A percentile compares a stretch with the other conserved stretches of the same genome.
These are phyloP conservation scores for Euzophera pinguis DNA, from an alignment of 2,888 invertebrate genomes.

Conservation along the genomic window DNA sequence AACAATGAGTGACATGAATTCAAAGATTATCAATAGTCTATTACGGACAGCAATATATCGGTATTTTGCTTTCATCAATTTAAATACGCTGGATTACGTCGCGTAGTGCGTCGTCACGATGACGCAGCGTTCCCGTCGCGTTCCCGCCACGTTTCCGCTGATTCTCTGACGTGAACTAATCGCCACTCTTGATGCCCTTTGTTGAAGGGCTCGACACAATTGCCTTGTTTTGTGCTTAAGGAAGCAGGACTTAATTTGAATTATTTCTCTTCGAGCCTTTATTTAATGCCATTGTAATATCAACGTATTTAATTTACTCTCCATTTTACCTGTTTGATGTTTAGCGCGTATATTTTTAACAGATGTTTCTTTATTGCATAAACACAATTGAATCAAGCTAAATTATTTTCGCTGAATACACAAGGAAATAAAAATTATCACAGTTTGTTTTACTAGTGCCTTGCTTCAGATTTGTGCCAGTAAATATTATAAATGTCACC, in stretches of 20 bases:
- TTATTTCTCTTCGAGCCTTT: conserved; percentile 45
- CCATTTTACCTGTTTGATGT: conserved; percentile 4
- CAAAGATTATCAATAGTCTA: conserved; percentile 23
- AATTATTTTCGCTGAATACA: too few relatives aligned
- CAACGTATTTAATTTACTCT: conserved; percentile 4
- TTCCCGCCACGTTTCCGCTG: conserved; percentile 28
- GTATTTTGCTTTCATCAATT: conserved; percentile 51
- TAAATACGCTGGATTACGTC: conserved; percentile 43
- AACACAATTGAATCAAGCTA: too few relatives aligned
- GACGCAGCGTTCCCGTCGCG: conserved; percentile 39
- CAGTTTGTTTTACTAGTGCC: too few relatives aligned
- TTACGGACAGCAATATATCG: conserved; percentile 53
- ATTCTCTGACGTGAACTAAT: conserved; percentile 54
- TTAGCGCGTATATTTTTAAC: neutral
- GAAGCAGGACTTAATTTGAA: conserved; percentile 50
- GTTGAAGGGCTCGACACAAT: conserved; percentile 41
- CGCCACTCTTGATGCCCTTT: conserved; percentile 41
- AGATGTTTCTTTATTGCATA: neutral
- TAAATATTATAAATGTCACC: too few relatives aligned
- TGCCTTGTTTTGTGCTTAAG: conserved; percentile 53
- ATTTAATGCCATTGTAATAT: conserved; percentile 21
- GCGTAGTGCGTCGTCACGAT: conserved; percentile 42
- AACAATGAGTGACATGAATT: neutral
- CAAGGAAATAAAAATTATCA: too few relatives aligned
- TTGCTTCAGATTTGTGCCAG: too few relatives aligned